Conservation (phyloP, 2,113 vertebrate species). For the Scalopus aquaticus region DNA sequence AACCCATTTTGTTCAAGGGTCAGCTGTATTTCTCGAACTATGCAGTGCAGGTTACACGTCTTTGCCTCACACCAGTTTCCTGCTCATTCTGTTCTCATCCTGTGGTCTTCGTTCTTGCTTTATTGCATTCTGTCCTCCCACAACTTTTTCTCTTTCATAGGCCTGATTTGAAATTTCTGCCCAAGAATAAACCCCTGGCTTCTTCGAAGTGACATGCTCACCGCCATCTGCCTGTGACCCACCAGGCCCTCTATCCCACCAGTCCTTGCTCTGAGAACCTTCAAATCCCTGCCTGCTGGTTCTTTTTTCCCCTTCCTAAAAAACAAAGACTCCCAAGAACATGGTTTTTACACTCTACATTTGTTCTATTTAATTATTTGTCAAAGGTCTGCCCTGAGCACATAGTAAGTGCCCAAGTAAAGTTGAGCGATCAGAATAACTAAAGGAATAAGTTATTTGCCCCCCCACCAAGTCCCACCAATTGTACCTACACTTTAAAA, state of each 20-base stretch:
- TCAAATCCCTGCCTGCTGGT: background rate
- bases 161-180: background rate
- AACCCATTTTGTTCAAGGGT: too few relatives aligned
- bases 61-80: background rate
- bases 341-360: background rate
- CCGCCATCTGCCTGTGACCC: background rate
- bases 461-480: background rate
- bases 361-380: background rate
- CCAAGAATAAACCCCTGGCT: background rate
- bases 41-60: rapidly evolving
- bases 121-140: background rate
- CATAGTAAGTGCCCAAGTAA: background rate
- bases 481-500: background rate
- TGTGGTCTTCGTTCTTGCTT: background rate
- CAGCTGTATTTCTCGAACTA: background rate
- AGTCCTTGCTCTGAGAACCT: background rate
- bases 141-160: background rate
- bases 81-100: background rate
- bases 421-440: background rate
- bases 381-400: background rate
- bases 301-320: background rate
- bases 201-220: background rate
- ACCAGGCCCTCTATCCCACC: background rate
- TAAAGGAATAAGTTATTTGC: background rate
- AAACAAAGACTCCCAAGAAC: background rate